These are phyloP conservation scores for Tokudaia muenninki DNA, from an alignment of 2,797 vertebrate species.

Conservation along the genomic window DNA sequence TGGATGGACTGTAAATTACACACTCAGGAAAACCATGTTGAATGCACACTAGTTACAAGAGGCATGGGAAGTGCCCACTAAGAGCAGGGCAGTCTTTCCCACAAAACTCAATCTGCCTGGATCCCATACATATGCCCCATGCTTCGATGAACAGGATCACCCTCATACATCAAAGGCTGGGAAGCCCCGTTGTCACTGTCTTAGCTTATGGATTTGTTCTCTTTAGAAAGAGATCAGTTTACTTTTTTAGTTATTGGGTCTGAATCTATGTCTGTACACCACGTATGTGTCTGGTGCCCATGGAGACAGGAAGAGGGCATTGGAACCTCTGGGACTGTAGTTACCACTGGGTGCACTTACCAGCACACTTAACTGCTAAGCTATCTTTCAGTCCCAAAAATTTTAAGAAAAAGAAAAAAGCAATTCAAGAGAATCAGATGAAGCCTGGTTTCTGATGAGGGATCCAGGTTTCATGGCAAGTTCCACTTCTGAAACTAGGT, in stretches of 20 bases:
- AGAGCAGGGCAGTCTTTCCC: neutral
- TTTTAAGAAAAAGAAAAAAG: neutral
- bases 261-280: neutral
- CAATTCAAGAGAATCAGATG: neutral
- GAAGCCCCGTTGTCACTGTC: neutral
- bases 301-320: neutral
- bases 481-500: neutral
- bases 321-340: neutral
- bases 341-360: neutral
- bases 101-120: neutral
- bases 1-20: neutral
- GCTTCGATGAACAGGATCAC: no score
- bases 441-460: constrained; percentile 19
- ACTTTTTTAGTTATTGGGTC: neutral
- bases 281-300: no score
- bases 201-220: neutral
- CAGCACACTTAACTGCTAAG: neutral
- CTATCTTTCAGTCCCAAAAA: neutral
- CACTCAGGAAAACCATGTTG: neutral
- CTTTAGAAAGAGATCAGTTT: neutral
- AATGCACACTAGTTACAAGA: neutral
- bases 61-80: neutral
- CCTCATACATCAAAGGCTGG: no score
- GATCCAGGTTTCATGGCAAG: neutral
- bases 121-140: neutral